A percentile compares a stretch with the other conserved stretches of the same genome.
Conservation (phyloP, 1,140 invertebrate genomes). For the Bombus pascuorum region DNA sequence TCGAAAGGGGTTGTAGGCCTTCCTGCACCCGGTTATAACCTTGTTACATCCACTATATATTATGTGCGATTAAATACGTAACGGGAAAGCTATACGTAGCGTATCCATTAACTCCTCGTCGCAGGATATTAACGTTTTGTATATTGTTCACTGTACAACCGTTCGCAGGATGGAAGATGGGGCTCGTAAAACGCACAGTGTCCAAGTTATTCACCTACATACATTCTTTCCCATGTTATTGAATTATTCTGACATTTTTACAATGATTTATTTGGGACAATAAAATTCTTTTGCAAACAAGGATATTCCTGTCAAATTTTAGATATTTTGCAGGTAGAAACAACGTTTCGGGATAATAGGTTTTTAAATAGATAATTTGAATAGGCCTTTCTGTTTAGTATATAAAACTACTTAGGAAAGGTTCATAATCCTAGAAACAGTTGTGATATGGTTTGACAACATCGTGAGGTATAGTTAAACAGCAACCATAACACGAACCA, state of each 20-base stretch:
- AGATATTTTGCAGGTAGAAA: not conserved
- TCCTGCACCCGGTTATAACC: slow-evolving; percentile 54
- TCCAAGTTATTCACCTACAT: slow-evolving; percentile 21
- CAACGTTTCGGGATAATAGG: too few species aligned
- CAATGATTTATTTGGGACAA: not conserved
- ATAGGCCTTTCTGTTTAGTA: too few species aligned
- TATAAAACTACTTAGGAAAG: accelerated
- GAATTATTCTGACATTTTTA: not conserved
- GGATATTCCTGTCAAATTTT: not conserved
- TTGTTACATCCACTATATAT: slow-evolving; percentile 62
- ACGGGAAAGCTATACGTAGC: slow-evolving; percentile 28
- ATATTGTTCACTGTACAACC: slow-evolving; percentile 39
- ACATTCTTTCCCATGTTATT: not conserved
- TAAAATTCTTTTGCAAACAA: not conserved
- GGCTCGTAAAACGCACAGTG: slow-evolving; percentile 61
- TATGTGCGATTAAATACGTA: slow-evolving; percentile 31
- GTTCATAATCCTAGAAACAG: accelerated
- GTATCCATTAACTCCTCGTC: slow-evolving; percentile 69
- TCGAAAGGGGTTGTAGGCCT: slow-evolving; percentile 55
- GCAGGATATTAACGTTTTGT: slow-evolving; percentile 70
- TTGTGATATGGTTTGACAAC: too few species aligned
- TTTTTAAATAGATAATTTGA: too few species aligned
- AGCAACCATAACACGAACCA: accelerated
- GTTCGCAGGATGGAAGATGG: slow-evolving; percentile 5
- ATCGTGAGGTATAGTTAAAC: too few species aligned